These are phyloP conservation scores for Aproaerema taeniolella DNA, from an alignment of 2,888 invertebrate genomes.

Conservation along the genomic window DNA sequence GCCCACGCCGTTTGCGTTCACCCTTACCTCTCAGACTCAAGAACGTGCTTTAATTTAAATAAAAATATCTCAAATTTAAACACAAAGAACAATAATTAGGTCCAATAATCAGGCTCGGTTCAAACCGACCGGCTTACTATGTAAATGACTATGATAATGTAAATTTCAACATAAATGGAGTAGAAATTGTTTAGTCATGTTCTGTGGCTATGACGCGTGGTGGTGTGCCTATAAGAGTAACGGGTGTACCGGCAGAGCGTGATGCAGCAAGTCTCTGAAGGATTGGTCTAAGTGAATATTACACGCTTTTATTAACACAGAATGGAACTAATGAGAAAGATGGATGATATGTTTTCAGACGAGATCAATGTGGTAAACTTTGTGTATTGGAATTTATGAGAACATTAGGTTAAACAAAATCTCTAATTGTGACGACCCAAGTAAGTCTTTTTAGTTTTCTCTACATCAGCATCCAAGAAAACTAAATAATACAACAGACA, in stretches of 20 bases:
- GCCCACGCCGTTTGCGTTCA: no score
- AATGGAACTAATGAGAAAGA: no score
- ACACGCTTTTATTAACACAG: no score
- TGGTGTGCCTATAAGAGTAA: slow-evolving; percentile 43
- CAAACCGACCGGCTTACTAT: slow-evolving; percentile 56
- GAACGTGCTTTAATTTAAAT: slow-evolving; percentile 56
- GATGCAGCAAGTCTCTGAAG: slow-evolving; percentile 49
- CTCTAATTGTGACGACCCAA: no score
- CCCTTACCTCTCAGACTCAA: no score
- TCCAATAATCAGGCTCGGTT: slow-evolving; percentile 57
- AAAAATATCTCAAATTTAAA: slow-evolving; percentile 56
- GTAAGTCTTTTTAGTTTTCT: no score
- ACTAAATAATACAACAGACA: no score
- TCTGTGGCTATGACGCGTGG: slow-evolving; percentile 43
- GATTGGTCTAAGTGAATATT: slow-evolving; percentile 24
- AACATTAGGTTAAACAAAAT: no score
- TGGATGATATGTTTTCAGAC: no score
- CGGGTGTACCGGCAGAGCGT: slow-evolving; percentile 44
- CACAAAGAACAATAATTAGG: slow-evolving; percentile 74
- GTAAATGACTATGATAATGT: slow-evolving; percentile 72
- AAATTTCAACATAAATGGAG: slow-evolving; percentile 65
- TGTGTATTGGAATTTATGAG: no score
- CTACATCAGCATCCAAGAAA: no score
- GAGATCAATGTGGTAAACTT: no score
- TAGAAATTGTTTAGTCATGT: slow-evolving; percentile 65